Conservation (phyloP, 2,797 vertebrate species). For the Lepilemur ruficaudatus region DNA sequence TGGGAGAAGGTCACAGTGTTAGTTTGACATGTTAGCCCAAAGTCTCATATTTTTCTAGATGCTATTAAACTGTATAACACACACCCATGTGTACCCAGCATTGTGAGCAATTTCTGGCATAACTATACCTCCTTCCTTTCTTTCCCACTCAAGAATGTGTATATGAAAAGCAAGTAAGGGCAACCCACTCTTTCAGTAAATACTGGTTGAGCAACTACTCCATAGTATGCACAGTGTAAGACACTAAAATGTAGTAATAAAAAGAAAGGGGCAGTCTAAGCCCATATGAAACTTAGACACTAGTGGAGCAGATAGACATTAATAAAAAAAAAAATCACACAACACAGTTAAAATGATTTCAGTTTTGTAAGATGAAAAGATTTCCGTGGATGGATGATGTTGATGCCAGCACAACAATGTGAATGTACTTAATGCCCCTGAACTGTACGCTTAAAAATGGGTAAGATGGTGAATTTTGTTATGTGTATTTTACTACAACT, state of each 20-base stretch:
- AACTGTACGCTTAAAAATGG: background rate
- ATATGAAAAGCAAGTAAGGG: background rate
- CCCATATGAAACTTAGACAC: background rate
- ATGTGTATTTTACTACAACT: background rate
- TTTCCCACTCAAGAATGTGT: background rate
- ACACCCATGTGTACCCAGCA: background rate
- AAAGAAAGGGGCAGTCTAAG: background rate
- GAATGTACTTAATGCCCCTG: background rate
- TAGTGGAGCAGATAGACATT: background rate
- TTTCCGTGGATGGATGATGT: background rate
- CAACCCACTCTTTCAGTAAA: background rate
- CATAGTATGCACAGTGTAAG: rapidly evolving
- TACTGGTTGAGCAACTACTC: background rate
- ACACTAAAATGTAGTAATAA: background rate
- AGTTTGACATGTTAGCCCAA: background rate
- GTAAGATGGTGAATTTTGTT: background rate
- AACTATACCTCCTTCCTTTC: background rate
- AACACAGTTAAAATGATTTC: background rate
- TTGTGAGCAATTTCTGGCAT: background rate
- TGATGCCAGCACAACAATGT: background rate
- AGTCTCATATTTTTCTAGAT: background rate
- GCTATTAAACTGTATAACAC: background rate
- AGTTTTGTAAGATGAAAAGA: background rate
- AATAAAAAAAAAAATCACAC: background rate
- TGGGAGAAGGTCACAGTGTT: background rate